phyloP scores from a whole-genome alignment of 2,888 invertebrate species.

The Pasiphila rectangulata region DNA sequence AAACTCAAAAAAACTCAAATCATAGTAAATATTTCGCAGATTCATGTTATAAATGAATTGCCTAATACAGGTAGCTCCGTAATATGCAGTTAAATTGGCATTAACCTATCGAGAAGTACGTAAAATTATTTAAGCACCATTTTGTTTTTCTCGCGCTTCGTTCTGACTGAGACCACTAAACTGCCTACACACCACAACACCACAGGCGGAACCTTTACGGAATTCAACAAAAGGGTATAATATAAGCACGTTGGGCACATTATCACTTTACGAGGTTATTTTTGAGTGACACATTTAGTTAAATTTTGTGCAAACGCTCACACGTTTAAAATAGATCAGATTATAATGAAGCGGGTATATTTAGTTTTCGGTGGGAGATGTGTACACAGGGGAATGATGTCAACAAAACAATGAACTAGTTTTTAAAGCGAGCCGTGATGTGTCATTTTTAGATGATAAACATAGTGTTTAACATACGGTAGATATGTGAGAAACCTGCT shows the following conservation, averaged over 20 bases:
- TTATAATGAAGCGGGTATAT: conserved; percentile 4
- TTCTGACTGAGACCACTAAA: neutral
- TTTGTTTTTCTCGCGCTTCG: too few species aligned
- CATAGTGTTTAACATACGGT: too few species aligned
- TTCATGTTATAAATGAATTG: too few species aligned
- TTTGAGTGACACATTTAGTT: conserved; percentile 8
- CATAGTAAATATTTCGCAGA: too few species aligned
- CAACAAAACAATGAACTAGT: neutral
- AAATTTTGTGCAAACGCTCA: conserved; percentile 10
- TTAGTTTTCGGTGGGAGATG: conserved; percentile 27
- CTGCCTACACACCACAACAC: neutral
- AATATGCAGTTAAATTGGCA: too few species aligned
- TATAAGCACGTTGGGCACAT: conserved; percentile 12
- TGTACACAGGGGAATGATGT: neutral
- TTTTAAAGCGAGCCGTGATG: too few species aligned
- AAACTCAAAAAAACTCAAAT: too few species aligned
- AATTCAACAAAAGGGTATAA: conserved; percentile 9
- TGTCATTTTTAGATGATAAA: too few species aligned
- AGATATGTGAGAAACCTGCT: too few species aligned
- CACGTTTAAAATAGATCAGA: conserved; percentile 10
- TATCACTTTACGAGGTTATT: conserved; percentile 6
- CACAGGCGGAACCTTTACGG: neutral
- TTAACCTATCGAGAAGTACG: too few species aligned
- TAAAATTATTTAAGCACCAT: too few species aligned
- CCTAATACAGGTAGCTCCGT: too few species aligned